Base-by-base conservation (phyloP, 2,113 vertebrate species). In the Tringa solitaria region DNA sequence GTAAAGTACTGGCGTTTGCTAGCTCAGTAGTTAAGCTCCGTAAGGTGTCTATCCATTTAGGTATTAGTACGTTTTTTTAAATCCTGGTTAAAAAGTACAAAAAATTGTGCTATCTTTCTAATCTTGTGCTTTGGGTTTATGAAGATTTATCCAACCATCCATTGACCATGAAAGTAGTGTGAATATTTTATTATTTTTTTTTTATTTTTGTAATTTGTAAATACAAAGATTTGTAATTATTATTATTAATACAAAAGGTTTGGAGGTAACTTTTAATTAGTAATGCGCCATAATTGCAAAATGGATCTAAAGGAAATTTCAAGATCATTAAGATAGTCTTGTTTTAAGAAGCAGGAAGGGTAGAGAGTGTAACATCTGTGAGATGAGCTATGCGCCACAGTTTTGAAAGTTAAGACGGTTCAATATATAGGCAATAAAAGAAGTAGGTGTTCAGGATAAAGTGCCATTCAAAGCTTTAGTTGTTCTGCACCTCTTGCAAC, bases 351-450 rank as follows among this genome's bases (percentile, higher is more conserved):
- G 56, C 53, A 11, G n/a, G 56, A 59, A 59, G 4, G 27, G 19
- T 35, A 19, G 30, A 45, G 70, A 54, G 15, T 0, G 0, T 41
- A 69, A 48, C 7, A 2, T 78, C 48, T 27, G 4, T 2, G 7
- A 79, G 50, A 32, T 56, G 30, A 93, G 28, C 39, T 84, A 37
- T 74, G 26, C 61, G 65, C 67, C 28, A 5, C 21, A 9, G 37
- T 37, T 51, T 32, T 51, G 63, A 35, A 75, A 76, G 39, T 32
- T 50, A 15, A 43, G 8, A 16, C 50, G 27, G 13, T 63, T 73
- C 63, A 57, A 78, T 59, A 22, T 17, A 48, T 16, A 65, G 45
- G 26, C 61, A 89, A 30, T 67, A 68, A 93, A 77, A 73, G 50
- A 67, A 51, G 30, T 14, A 12, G 9, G 12, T 54, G 10, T 51